A percentile compares a stretch with the other conserved stretches of the same genome.
Evolutionary conservation across 1,140 invertebrate species (phyloP).

Genomic region (Bombus impatiens): DNA sequence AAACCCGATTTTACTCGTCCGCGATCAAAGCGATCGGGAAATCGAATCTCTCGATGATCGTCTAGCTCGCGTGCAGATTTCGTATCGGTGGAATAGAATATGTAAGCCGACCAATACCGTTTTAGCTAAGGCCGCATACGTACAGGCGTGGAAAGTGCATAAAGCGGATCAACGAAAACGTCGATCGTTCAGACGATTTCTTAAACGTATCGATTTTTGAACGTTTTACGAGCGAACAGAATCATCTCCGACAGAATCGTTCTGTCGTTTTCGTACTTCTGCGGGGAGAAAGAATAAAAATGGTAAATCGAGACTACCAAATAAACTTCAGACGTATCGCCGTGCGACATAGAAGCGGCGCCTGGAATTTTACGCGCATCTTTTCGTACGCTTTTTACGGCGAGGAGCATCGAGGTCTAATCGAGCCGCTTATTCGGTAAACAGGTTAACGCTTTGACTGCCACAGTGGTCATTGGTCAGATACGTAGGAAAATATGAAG

Average conservation of each 20-base stretch:
- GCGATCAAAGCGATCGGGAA: constrained; percentile 50
- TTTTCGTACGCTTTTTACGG: too few relatives aligned
- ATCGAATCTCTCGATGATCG: constrained; percentile 57
- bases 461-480: too few relatives aligned
- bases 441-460: too few relatives aligned
- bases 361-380: too few relatives aligned
- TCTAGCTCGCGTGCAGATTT: constrained; percentile 53
- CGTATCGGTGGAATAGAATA: constrained; percentile 56
- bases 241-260: not conserved
- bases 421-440: too few relatives aligned
- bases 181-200: not conserved
- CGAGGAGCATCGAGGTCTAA: too few relatives aligned
- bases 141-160: constrained; percentile 30
- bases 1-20: constrained; percentile 40
- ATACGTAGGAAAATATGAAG: too few relatives aligned
- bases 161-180: constrained; percentile 46
- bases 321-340: too few relatives aligned
- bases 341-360: too few relatives aligned
- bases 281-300: not conserved
- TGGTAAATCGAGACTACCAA: not conserved
- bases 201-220: not conserved
- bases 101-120: constrained; percentile 40
- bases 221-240: not conserved
- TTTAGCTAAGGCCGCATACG: not conserved
- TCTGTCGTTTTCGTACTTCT: not conserved